A percentile compares a stretch with the other conserved stretches of the same genome.
These are phyloP conservation scores for Conops quadrifasciatus DNA, from an alignment of 2,888 invertebrate genomes.

Conservation along the genomic window DNA sequence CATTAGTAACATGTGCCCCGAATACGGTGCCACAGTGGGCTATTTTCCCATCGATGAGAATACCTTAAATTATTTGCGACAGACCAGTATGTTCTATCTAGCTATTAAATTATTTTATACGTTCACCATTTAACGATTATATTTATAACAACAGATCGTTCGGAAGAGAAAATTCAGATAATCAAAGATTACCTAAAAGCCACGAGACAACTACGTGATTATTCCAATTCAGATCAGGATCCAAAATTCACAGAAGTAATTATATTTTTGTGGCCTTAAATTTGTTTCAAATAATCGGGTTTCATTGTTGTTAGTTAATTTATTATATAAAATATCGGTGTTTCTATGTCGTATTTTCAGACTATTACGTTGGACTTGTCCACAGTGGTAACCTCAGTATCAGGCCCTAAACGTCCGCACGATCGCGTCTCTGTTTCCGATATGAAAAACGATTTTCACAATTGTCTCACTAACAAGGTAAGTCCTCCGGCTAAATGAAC, in stretches of 20 bases:
- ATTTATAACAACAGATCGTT: constrained; percentile 72
- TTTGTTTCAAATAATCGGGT: not conserved
- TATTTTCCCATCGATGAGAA: constrained; percentile 90
- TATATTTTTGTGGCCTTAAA: not conserved
- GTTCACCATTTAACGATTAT: too few species aligned
- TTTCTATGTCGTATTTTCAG: constrained; percentile 38
- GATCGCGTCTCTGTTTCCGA: constrained; percentile 90
- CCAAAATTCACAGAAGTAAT: constrained; percentile 79
- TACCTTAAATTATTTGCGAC: constrained; percentile 83
- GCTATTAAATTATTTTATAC: not conserved
- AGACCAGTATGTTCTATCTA: constrained; percentile 74
- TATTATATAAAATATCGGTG: not conserved
- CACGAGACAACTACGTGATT: constrained; percentile 86
- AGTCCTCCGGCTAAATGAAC: constrained; percentile 60
- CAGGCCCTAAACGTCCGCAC: constrained; percentile 97
- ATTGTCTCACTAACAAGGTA: constrained; percentile 89
- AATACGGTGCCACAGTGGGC: constrained; percentile 96
- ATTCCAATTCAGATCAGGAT: constrained; percentile 76
- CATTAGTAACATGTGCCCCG: constrained; percentile 98
- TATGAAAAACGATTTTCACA: constrained; percentile 89
- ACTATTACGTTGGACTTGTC: constrained; percentile 76
- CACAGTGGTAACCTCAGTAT: constrained; percentile 92
- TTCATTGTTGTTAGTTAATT: not conserved
- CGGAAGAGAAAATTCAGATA: constrained; percentile 76
- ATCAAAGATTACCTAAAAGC: constrained; percentile 85